Evolutionary conservation across 1,140 invertebrate species (phyloP).

Genomic region (Pachypeltis micranthus): DNA sequence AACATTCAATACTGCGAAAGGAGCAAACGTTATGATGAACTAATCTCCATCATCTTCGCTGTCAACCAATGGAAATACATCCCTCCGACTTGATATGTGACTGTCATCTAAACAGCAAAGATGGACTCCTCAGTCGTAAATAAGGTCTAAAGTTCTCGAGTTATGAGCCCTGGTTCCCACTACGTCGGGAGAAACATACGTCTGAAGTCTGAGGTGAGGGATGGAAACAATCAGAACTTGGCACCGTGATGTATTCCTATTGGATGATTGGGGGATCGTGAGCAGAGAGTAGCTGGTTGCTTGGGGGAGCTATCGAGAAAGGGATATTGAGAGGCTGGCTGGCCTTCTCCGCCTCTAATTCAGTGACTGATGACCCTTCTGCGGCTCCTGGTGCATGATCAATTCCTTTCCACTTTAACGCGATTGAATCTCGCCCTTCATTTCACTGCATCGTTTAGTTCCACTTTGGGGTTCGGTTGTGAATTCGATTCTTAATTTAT

Average conservation of each 20-base stretch:
- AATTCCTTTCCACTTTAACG: constrained; percentile 1
- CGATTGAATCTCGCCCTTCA: too few species aligned
- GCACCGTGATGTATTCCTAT: neutral
- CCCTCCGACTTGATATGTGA: neutral
- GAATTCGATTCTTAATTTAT: too few species aligned
- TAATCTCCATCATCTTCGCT: neutral
- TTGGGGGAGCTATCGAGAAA: neutral
- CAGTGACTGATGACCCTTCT: constrained; percentile 7
- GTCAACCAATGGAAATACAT: neutral
- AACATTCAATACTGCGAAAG: neutral
- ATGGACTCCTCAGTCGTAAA: neutral
- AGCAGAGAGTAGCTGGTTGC: neutral
- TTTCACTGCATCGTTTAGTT: too few species aligned
- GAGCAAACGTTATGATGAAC: neutral
- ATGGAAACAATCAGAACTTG: constrained; percentile 6
- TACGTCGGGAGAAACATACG: neutral
- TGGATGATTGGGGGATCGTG: neutral
- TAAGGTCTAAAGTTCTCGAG: neutral
- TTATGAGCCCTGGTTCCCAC: too few species aligned
- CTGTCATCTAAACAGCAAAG: neutral
- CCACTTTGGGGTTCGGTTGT: too few species aligned
- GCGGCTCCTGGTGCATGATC: constrained; percentile 7
- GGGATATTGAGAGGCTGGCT: neutral
- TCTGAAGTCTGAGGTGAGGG: neutral
- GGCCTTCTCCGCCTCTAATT: neutral